phyloP scores from a whole-genome alignment of 2,888 invertebrate species.

The Bruchidius siliquastri region DNA sequence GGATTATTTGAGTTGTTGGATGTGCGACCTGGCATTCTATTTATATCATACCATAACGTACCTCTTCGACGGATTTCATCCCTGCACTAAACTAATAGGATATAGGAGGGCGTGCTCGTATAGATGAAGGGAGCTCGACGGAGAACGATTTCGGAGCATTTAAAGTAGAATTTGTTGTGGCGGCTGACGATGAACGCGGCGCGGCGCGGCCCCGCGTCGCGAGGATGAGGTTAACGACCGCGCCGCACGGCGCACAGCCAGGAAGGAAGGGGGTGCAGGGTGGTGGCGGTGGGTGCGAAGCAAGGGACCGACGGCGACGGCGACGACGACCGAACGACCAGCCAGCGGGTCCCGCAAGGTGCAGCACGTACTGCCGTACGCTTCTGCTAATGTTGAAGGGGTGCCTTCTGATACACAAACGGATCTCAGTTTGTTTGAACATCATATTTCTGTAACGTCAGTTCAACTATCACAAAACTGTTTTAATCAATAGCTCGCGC shows the following conservation, averaged over 20 bases:
- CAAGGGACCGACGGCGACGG: background rate
- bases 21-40: too few species aligned
- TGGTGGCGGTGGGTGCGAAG: background rate
- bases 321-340: background rate
- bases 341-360: background rate
- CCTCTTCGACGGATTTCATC: background rate
- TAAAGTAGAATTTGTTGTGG: background rate
- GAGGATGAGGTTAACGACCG: background rate
- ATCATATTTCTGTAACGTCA: too few species aligned
- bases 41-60: too few species aligned
- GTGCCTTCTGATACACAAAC: background rate
- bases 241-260: background rate
- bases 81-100: background rate
- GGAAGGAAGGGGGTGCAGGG: background rate
- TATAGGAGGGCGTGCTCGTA: background rate
- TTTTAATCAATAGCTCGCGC: too few species aligned
- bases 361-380: background rate
- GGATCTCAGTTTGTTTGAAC: too few species aligned
- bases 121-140: background rate
- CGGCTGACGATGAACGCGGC: background rate
- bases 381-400: background rate
- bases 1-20: too few species aligned
- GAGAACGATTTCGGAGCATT: background rate
- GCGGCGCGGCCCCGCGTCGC: background rate
- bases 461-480: too few species aligned